Evolutionary conservation across 1,140 invertebrate genomes (phyloP).

Genomic region (Drosophila athabasca): DNA sequence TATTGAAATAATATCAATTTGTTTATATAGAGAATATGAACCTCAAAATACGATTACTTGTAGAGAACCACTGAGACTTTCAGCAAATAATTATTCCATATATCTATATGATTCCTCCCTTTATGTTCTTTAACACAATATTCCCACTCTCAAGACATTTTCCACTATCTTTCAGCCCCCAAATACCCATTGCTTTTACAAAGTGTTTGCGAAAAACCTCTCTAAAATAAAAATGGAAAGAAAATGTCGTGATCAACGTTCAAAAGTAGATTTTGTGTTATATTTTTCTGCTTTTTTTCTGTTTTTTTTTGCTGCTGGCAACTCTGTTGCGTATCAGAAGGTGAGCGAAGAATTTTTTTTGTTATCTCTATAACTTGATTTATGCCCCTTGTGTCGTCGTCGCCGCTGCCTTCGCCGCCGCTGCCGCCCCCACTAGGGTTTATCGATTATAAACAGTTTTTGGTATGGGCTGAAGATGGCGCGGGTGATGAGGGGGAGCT

Average conservation of each 20-base stretch:
- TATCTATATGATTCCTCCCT: no score
- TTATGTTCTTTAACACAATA: no score
- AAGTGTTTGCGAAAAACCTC: conserved; percentile 14
- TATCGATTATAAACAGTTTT: conserved; percentile 42
- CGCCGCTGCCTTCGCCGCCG: neutral
- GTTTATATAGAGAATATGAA: no score
- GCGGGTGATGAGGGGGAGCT: no score
- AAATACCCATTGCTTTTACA: neutral
- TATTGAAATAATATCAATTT: no score
- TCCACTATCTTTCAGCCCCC: no score
- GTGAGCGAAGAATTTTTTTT: conserved; percentile 49
- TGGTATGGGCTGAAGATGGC: neutral
- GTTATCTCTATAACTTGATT: conserved; percentile 74
- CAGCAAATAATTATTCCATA: no score
- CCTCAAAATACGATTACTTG: no score
- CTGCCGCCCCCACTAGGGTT: conserved; percentile 14
- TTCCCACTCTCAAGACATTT: no score
- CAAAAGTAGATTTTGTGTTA: conserved; percentile 33
- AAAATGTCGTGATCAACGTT: conserved; percentile 39
- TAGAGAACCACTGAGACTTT: no score
- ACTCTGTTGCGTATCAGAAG: conserved; percentile 27
- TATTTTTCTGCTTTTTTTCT: conserved; percentile 14
- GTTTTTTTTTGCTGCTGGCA: conserved; percentile 17
- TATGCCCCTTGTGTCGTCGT: conserved; percentile 43
- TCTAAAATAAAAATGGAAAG: neutral